These are phyloP conservation scores for Reticulitermes speratus DNA, from an alignment of 1,140 invertebrate genomes.

Conservation along the genomic window DNA sequence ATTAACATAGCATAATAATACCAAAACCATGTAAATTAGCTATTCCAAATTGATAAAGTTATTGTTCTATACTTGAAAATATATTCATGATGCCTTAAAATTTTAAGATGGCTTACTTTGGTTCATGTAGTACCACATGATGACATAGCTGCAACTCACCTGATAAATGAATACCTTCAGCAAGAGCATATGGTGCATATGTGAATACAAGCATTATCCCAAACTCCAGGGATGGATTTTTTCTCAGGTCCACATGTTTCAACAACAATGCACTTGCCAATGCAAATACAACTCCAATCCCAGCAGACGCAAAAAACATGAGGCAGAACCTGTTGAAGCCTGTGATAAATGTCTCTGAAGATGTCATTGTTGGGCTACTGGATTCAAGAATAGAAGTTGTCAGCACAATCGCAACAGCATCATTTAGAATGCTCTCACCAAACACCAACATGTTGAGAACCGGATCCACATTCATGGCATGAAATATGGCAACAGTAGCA, in stretches of 20 bases:
- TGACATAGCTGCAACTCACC: slow-evolving; percentile 55
- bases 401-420: slow-evolving; percentile 96
- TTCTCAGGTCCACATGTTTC: slow-evolving; percentile 94
- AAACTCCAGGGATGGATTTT: slow-evolving; percentile 98
- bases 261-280: slow-evolving; percentile 89
- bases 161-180: slow-evolving; percentile 94
- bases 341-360: slow-evolving; percentile 82
- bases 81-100: no score
- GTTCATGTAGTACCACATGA: background rate
- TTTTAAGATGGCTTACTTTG: no score
- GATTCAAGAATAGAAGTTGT: slow-evolving; percentile 85
- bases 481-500: slow-evolving; percentile 97
- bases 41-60: no score
- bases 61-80: no score
- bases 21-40: no score
- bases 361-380: slow-evolving; percentile 67
- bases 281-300: slow-evolving; percentile 94
- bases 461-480: slow-evolving; percentile 92
- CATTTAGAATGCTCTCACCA: slow-evolving; percentile 97
- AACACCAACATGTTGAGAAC: slow-evolving; percentile 98
- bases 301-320: slow-evolving; percentile 98
- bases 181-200: slow-evolving; percentile 96
- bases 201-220: slow-evolving; percentile 98
- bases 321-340: slow-evolving; percentile 90
- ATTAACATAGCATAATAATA: no score